Evolutionary conservation across 2,888 invertebrate species (phyloP), one percentile per base, ranked within the genome.

Genomic region (Onchidella celtica): DNA sequence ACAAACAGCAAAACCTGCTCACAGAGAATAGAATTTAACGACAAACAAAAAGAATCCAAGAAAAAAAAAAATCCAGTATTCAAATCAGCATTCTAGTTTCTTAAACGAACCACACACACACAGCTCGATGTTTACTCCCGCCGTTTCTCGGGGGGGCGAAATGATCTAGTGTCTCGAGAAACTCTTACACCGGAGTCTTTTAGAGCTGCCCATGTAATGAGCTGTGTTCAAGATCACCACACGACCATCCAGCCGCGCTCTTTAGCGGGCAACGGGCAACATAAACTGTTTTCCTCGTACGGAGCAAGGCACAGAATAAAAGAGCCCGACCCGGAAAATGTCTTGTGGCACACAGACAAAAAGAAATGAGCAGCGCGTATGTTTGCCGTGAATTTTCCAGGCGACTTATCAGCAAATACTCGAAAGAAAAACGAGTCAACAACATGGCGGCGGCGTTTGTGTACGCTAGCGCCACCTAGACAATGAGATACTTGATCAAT

Each of bases 371-470:
- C 75, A 75, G n/a, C 47, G 6, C 63, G 40, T 34, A 34, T 84
- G 84, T 84, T 85, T 80, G 81, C 84, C 61, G 57, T 77, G 81
- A 83, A 79, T 85, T 83, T 83, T 81, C 81, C 79, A 72, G 72
- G 72, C 63, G 72, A 80, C 81, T 81, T 84, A 82, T 85, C 77
- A 36, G 83, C 85, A 85, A 85, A 85, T 81, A 85, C 55, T 36
- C 69, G 38, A 32, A 36, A 69, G 83, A 83, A 81, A 61, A 76
- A 63, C 66, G 79, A 73, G 68, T 78, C 81, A 83, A 83, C 78
- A 83, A 81, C 47, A 81, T 83, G 80, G 80, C 83, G 68, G 77
- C 68, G 21, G 17, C 27, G 24, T 32, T 36, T 68, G 73, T 79
- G 40, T 65, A 78, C 74, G 79, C 63, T 70, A 65, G 79, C 78